Percentiles rank a stretch among this genome's conserved stretches.
Evolutionary conservation across 2,113 vertebrate species (phyloP).

Genomic region (Rhodinocichla rosea): DNA sequence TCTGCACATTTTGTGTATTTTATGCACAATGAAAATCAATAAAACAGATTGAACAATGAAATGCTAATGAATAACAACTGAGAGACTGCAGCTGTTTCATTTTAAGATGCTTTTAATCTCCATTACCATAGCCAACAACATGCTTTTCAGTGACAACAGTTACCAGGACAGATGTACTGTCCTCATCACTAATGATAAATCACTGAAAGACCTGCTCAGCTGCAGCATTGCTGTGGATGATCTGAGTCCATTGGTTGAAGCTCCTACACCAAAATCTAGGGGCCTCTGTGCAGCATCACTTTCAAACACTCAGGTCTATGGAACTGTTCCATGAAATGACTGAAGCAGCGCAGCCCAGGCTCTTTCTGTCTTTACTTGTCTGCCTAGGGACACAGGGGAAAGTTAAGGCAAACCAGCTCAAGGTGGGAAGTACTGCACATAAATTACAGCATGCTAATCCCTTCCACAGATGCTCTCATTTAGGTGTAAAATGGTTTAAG

Average conservation of each 20-base stretch:
- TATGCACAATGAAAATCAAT: slow-evolving; percentile 37
- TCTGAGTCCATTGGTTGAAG: neutral
- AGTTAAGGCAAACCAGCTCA: neutral
- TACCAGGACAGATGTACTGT: neutral
- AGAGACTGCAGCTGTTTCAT: neutral
- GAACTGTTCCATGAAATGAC: neutral
- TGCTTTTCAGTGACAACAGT: neutral
- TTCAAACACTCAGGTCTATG: neutral
- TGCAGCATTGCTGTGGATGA: neutral
- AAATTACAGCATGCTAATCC: slow-evolving; percentile 26
- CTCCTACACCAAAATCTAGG: neutral
- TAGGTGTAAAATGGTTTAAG: slow-evolving; percentile 29
- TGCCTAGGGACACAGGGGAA: neutral
- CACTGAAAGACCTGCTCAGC: neutral
- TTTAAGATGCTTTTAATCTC: slow-evolving; percentile 39
- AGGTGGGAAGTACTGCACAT: neutral
- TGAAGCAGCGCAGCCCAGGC: neutral
- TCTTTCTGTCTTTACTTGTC: neutral
- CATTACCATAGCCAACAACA: neutral
- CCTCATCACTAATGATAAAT: neutral
- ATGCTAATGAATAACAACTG: slow-evolving; percentile 31
- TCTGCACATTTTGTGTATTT: neutral
- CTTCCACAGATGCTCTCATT: slow-evolving; percentile 46
- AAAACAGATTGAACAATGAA: slow-evolving; percentile 17
- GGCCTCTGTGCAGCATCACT: neutral